phyloP scores from a whole-genome alignment of 2,113 vertebrate genomes.

The Philantomba maxwellii region DNA sequence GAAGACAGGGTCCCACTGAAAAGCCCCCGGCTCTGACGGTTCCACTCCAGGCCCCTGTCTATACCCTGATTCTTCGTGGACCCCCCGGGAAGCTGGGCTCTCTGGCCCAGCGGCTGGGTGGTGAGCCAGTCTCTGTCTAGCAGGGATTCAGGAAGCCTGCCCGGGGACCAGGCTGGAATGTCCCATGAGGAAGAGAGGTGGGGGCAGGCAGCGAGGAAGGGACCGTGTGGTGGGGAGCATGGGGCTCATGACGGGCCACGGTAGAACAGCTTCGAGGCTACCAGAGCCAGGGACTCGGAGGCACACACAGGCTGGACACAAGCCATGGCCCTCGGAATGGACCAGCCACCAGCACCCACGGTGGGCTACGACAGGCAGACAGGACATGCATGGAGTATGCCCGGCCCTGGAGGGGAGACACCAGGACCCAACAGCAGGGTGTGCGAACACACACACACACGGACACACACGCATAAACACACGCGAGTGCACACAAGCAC shows the following conservation, averaged over 20 bases:
- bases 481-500: neutral
- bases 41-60: neutral
- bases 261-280: conserved; percentile 33
- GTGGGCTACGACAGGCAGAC: neutral
- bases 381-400: conserved; percentile 42
- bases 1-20: neutral
- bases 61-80: neutral
- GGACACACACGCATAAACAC: neutral
- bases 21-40: neutral
- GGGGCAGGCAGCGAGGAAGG: conserved; percentile 77
- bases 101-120: neutral
- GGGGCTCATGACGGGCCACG: conserved; percentile 67
- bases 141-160: neutral
- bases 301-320: conserved; percentile 53
- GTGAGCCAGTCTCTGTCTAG: neutral
- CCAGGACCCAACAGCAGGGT: neutral
- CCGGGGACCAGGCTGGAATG: conserved; percentile 51
- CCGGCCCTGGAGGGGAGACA: conserved; percentile 13
- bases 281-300: conserved; percentile 12
- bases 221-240: conserved; percentile 48
- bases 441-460: neutral
- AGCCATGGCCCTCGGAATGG: neutral
- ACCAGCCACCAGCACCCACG: neutral
- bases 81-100: neutral
- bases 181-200: conserved; percentile 48